Conservation (phyloP, 2,113 vertebrate genomes). For the Crotalus tigris region DNA sequence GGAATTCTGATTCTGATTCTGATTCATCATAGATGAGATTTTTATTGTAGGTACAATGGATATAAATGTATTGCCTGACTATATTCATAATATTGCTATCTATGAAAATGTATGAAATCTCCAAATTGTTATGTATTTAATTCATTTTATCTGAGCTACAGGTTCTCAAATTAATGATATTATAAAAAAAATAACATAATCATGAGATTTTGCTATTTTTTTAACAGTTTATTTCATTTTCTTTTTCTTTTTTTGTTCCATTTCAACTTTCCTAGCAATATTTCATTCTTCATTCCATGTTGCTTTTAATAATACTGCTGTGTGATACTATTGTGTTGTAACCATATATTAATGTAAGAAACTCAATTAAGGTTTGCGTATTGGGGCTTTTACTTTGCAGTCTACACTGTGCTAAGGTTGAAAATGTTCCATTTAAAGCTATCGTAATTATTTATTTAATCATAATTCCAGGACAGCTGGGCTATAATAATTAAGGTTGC, state of each 20-base stretch:
- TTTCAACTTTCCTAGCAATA: constrained; percentile 4
- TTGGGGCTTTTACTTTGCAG: constrained; percentile 14
- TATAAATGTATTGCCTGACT: neutral
- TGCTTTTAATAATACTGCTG: neutral
- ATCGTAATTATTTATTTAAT: constrained; percentile 38
- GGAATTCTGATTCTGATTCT: too few species aligned
- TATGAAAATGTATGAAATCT: neutral
- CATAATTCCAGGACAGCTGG: constrained; percentile 30
- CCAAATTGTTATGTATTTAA: neutral
- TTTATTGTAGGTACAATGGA: neutral
- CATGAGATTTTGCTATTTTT: neutral
- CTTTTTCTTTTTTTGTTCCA: neutral
- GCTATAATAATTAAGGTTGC: constrained; percentile 2
- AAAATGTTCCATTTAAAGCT: constrained; percentile 33
- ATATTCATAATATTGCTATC: neutral
- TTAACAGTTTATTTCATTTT: neutral
- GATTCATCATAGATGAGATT: too few species aligned
- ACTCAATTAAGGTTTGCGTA: constrained; percentile 28
- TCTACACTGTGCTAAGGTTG: constrained; percentile 24
- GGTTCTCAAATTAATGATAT: too few species aligned
- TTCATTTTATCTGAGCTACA: neutral
- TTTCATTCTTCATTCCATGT: constrained; percentile 5
- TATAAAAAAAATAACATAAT: neutral
- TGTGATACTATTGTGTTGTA: constrained; percentile 15
- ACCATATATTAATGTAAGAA: constrained; percentile 5